Evolutionary conservation across 2,113 vertebrate genomes (phyloP).

Genomic region (Neogobius melanostomus): DNA sequence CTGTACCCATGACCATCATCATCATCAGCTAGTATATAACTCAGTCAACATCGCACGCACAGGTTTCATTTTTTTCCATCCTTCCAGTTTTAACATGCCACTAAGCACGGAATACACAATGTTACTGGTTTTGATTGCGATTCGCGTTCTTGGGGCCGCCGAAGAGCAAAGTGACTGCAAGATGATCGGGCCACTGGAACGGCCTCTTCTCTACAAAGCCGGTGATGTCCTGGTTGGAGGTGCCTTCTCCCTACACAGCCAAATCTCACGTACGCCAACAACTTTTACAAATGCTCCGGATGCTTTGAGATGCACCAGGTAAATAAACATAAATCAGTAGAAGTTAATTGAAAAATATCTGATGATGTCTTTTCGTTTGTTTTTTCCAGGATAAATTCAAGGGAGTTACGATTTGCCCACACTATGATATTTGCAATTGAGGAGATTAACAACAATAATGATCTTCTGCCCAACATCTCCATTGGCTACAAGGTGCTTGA

Average conservation of each 20-base stretch:
- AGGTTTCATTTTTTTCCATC: not conserved
- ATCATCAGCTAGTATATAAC: slow-evolving; percentile 22
- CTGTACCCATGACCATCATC: slow-evolving; percentile 6
- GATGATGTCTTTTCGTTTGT: not conserved
- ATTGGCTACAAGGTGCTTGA: slow-evolving; percentile 78
- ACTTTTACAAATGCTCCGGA: slow-evolving; percentile 58
- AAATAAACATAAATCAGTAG: slow-evolving; percentile 1
- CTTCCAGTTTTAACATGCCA: slow-evolving; percentile 6
- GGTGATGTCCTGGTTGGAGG: slow-evolving; percentile 74
- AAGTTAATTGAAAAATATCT: not conserved
- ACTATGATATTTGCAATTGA: slow-evolving; percentile 80
- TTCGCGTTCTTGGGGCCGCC: slow-evolving; percentile 27
- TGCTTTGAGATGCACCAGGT: slow-evolving; percentile 70
- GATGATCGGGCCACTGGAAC: slow-evolving; percentile 63
- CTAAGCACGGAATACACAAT: slow-evolving; percentile 9
- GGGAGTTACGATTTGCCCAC: slow-evolving; percentile 76
- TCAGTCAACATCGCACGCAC: not conserved
- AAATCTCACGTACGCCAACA: slow-evolving; percentile 46
- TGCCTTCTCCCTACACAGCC: slow-evolving; percentile 69
- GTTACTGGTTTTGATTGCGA: slow-evolving; percentile 37
- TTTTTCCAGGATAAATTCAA: slow-evolving; percentile 67
- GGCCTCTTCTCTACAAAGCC: slow-evolving; percentile 62
- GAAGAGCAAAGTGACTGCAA: slow-evolving; percentile 46
- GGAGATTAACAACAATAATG: slow-evolving; percentile 76
- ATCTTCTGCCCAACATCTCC: slow-evolving; percentile 70